Percentiles rank a stretch among this genome's conserved stretches.
Conservation (phyloP, 2,888 invertebrate species). For the Drosophila paracracens region DNA sequence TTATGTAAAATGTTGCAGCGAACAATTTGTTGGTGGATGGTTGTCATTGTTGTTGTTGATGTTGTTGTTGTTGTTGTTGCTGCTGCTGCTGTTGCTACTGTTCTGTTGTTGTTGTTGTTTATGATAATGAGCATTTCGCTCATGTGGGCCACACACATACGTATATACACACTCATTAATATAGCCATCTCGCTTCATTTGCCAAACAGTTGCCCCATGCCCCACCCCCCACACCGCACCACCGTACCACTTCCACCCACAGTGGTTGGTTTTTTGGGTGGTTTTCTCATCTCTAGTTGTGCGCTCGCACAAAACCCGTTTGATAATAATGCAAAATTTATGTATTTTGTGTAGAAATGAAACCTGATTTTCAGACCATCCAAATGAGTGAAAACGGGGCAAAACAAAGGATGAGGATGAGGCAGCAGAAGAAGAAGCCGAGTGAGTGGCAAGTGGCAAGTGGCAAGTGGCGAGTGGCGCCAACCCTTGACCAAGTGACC, state of each 20-base stretch:
- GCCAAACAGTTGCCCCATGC: conserved; percentile 50
- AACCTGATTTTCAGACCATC: conserved; percentile 76
- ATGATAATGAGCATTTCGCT: conserved; percentile 81
- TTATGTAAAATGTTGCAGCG: conserved; percentile 79
- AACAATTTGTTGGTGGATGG: conserved; percentile 61
- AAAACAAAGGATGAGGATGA: not conserved
- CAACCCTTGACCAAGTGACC: conserved; percentile 65
- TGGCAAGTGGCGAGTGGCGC: conserved; percentile 24
- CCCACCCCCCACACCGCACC: not conserved
- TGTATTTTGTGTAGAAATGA: conserved; percentile 84
- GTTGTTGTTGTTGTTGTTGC: conserved; percentile 42
- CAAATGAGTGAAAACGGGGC: conserved; percentile 66
- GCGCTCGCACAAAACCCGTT: conserved; percentile 56
- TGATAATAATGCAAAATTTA: conserved; percentile 83
- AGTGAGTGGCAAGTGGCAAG: conserved; percentile 22
- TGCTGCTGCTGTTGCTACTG: conserved; percentile 45
- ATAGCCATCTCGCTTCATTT: conserved; percentile 82
- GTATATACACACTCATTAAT: conserved; percentile 58
- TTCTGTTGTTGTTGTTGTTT: conserved; percentile 66
- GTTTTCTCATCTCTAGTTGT: conserved; percentile 50
- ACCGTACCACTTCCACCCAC: not conserved
- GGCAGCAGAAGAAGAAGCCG: not conserved
- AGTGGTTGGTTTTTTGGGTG: conserved; percentile 55
- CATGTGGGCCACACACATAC: conserved; percentile 60
- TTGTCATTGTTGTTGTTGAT: conserved; percentile 41